Percentiles rank a stretch among this genome's conserved stretches.
Evolutionary conservation across 2,113 vertebrate species (phyloP).

Genomic region (Oostethus manadensis): DNA sequence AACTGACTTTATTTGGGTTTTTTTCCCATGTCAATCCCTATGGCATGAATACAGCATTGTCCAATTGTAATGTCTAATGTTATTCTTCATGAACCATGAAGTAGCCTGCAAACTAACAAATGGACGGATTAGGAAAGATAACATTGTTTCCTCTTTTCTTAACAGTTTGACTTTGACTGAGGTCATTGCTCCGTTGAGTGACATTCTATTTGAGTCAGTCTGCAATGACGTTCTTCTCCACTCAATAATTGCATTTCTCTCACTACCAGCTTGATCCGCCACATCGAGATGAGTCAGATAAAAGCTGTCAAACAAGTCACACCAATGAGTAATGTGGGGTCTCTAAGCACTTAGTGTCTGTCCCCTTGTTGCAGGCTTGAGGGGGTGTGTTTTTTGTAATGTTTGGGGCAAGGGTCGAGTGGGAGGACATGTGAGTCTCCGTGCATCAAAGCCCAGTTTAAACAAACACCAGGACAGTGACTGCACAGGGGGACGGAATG

Average conservation of each 20-base stretch:
- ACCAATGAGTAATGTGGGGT: constrained; percentile 37
- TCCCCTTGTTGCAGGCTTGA: constrained; percentile 31
- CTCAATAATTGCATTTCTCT: not conserved
- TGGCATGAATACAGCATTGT: not conserved
- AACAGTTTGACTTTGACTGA: not conserved
- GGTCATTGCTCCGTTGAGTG: not conserved
- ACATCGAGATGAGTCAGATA: constrained; percentile 38
- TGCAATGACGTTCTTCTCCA: no score
- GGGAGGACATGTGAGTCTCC: constrained; percentile 60
- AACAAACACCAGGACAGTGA: constrained; percentile 79
- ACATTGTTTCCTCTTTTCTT: not conserved
- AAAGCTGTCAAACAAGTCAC: constrained; percentile 25
- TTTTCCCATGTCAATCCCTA: not conserved
- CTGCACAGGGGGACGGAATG: constrained; percentile 79
- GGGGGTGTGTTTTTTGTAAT: constrained; percentile 26
- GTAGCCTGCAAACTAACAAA: not conserved
- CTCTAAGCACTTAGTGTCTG: constrained; percentile 43
- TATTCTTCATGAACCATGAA: not conserved
- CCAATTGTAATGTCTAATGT: not conserved
- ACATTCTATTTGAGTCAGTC: not conserved
- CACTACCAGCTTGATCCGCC: not conserved
- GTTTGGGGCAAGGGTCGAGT: constrained; percentile 34
- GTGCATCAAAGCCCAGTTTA: constrained; percentile 73
- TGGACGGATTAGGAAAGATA: not conserved
- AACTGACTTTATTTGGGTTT: not conserved